phyloP scores from a whole-genome alignment of 2,113 vertebrate genomes.

The Rhinichthys klamathensis region DNA sequence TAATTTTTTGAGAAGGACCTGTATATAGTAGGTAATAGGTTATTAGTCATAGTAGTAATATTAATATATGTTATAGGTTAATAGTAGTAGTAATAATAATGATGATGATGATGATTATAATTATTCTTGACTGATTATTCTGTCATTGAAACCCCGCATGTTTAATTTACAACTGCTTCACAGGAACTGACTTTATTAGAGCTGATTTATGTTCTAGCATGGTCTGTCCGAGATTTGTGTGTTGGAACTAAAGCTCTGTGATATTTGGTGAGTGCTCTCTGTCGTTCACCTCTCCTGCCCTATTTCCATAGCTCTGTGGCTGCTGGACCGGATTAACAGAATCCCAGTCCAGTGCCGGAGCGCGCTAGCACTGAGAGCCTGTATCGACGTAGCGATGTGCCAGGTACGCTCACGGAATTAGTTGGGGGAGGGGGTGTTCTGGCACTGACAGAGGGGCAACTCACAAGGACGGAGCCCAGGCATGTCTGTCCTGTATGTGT shows the following conservation, averaged over 20 bases:
- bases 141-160: not conserved
- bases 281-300: conserved; percentile 41
- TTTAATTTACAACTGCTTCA: not conserved
- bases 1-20: too few species aligned
- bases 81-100: too few species aligned
- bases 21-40: too few species aligned
- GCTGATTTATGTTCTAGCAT: not conserved
- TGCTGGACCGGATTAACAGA: conserved; percentile 41
- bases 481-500: conserved; percentile 1
- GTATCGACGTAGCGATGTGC: conserved; percentile 46
- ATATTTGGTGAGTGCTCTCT: not conserved
- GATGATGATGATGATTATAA: too few species aligned
- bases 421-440: conserved; percentile 9
- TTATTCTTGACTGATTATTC: not conserved
- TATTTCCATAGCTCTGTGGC: conserved; percentile 36
- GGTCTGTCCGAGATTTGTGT: not conserved
- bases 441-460: conserved; percentile 30
- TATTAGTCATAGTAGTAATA: too few species aligned
- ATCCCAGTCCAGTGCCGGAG: conserved; percentile 48
- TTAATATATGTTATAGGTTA: too few species aligned
- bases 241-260: not conserved
- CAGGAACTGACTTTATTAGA: not conserved
- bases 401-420: conserved; percentile 57
- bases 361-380: conserved; percentile 44
- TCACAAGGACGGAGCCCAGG: not conserved